Evolutionary conservation across 2,888 invertebrate species (phyloP).

Genomic region (Tolmerus cingulatus): DNA sequence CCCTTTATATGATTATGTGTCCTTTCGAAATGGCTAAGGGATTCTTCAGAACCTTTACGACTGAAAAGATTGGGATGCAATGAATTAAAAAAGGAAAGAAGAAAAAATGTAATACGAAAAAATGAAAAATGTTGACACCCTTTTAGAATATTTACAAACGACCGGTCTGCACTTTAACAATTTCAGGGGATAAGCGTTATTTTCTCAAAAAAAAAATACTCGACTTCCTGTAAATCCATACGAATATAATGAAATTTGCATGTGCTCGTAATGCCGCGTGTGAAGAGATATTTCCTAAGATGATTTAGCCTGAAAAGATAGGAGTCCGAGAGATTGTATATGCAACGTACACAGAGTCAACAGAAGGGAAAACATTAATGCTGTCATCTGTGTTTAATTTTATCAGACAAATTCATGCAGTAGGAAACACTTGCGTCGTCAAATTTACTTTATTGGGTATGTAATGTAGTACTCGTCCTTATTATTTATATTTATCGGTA

Average conservation of each 20-base stretch:
- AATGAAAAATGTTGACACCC: not conserved
- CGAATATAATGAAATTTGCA: not conserved
- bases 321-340: not conserved
- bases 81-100: constrained; percentile 20
- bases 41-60: constrained; percentile 20
- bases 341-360: not conserved
- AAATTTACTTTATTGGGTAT: not conserved
- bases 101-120: not conserved
- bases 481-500: not conserved
- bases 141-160: not conserved
- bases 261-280: not conserved
- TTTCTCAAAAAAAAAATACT: not conserved
- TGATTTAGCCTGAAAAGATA: not conserved
- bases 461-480: not conserved
- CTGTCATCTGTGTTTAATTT: not conserved
- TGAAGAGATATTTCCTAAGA: not conserved
- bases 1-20: constrained; percentile 37
- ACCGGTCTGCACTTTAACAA: not conserved
- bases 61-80: constrained; percentile 27
- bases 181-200: not conserved
- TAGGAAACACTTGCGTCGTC: not conserved
- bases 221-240: not conserved
- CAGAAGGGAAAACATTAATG: not conserved
- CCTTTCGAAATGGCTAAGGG: constrained; percentile 34
- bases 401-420: not conserved